Evolutionary conservation across 2,113 vertebrate species (phyloP).

Genomic region (Heterocephalus glaber): DNA sequence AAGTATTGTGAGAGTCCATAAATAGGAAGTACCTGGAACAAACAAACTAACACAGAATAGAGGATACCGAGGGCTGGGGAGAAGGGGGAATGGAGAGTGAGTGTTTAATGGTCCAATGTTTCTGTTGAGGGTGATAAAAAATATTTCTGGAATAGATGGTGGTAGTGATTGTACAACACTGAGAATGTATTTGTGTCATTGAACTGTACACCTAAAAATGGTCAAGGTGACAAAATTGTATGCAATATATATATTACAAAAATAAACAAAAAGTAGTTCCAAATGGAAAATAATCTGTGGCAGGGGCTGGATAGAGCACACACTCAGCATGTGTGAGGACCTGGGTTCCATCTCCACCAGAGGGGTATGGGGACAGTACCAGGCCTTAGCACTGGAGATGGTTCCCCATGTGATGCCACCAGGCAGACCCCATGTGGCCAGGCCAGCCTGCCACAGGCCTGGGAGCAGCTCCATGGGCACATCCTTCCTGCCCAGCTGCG

Average conservation of each 20-base stretch:
- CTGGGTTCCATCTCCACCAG: not conserved
- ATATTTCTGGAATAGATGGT: not conserved
- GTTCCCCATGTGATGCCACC: not conserved
- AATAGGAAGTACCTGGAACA: not conserved
- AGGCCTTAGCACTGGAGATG: too few relatives aligned
- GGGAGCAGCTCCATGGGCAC: not conserved
- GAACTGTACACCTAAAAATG: not conserved
- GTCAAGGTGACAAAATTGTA: not conserved
- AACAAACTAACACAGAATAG: not conserved
- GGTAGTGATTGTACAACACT: not conserved
- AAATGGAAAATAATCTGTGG: not conserved
- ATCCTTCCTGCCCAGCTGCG: not conserved
- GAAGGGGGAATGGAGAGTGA: not conserved
- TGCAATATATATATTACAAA: not conserved
- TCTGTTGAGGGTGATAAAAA: not conserved
- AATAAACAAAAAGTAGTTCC: not conserved
- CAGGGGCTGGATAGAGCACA: not conserved
- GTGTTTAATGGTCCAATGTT: too few relatives aligned
- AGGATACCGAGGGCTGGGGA: not conserved
- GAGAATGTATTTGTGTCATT: not conserved
- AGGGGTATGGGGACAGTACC: not conserved
- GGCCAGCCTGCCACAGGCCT: not conserved
- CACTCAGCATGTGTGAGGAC: not conserved
- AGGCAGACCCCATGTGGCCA: not conserved
- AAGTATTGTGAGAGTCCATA: rapidly evolving